Base-by-base conservation (phyloP, 1,140 invertebrate species). In the Oedothorax gibbosus region DNA sequence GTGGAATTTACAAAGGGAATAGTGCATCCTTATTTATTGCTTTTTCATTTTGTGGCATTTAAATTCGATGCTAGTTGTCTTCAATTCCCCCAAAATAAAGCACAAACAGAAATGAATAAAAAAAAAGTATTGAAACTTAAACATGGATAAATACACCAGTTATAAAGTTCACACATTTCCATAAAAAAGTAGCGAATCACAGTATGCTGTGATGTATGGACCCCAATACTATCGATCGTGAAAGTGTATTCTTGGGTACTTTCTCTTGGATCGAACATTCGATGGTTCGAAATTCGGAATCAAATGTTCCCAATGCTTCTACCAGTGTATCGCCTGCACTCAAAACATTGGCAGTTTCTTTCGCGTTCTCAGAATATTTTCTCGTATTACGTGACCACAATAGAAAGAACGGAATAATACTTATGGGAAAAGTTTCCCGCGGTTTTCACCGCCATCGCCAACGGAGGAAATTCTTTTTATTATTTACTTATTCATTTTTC, bases 371-470 rank as follows among this genome's bases (percentile, higher is more conserved):
- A 5, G n/a, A 14, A 20, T 21, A 77, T 77, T 77, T 51, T 64
- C 60, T 64, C 57, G 21, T 62, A n/a, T 49, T 77, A 77, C 75
- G 75, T 77, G 75, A 77, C 60, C 75, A 64, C 56, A 77, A 77
- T 77, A n/a, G 60, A 49, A 64, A 77, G 65, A 64, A 77, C n/a
- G 75, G 35, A 77, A 64, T 50, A 77, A 18, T 64, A 64, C 75
- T 64, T 64, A 64, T 10, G 50, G 75, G 51, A 18, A 53, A 51
- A 77, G 57, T 35, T 64, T 64, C 35, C 64, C 18, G n/a, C 53
- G 14, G 54, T 73, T 73, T 73, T 73, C 35, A 15, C 21, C 18
- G 21, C 35, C 71, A 57, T 73, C 54, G 57, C 54, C 57, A 56
- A 54, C 12, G 5, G 18, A 56, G 12, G 15, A 71, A 35, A 35